Percentiles rank a stretch among this genome's conserved stretches.
These are phyloP conservation scores for Arvicanthis niloticus DNA, from an alignment of 2,113 vertebrate genomes.

Conservation along the genomic window DNA sequence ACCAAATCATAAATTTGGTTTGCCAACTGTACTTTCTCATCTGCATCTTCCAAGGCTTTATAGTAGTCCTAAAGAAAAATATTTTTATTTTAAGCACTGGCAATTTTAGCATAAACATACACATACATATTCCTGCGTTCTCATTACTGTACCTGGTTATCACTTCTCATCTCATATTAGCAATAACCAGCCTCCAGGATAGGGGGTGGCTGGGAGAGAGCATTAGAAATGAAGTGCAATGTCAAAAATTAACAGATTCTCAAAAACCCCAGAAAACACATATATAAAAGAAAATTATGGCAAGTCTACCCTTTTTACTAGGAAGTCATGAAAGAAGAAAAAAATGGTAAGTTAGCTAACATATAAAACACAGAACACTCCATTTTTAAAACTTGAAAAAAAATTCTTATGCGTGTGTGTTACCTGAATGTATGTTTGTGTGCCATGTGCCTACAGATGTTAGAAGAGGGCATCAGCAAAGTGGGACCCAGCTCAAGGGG, in stretches of 20 bases:
- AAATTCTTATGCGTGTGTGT: not conserved
- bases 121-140: conserved; percentile 19
- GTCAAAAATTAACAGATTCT: conserved; percentile 34
- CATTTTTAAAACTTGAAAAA: conserved; percentile 3
- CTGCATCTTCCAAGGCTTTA: conserved; percentile 98
- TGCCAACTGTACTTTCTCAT: conserved; percentile 99
- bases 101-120: not conserved
- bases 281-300: not conserved
- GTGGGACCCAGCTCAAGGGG: too few species aligned
- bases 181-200: conserved; percentile 12
- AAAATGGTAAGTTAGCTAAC: conserved; percentile 14
- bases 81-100: conserved; percentile 59
- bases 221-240: conserved; percentile 15
- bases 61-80: conserved; percentile 94
- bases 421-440: not conserved
- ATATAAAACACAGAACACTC: not conserved
- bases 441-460: not conserved
- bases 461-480: not conserved
- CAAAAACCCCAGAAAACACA: conserved; percentile 27
- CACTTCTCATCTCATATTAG: not conserved
- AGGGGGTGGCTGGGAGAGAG: not conserved
- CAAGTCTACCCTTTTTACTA: not conserved
- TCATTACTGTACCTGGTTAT: not conserved
- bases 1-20: conserved; percentile 99
- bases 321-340: conserved; percentile 26